Conservation (phyloP, 2,113 vertebrate species). For the Pavo muticus region DNA sequence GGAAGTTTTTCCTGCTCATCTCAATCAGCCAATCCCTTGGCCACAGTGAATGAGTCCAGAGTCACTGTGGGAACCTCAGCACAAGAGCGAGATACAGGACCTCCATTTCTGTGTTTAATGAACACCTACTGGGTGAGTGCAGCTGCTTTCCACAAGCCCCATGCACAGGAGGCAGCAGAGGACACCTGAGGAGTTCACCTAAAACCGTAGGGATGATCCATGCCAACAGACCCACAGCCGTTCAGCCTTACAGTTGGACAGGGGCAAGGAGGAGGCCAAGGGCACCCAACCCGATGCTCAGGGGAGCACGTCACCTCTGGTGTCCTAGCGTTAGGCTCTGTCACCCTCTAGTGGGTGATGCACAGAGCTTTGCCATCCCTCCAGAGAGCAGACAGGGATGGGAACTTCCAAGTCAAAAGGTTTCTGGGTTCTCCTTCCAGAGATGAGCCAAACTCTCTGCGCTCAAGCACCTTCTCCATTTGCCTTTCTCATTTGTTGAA, state of each 20-base stretch:
- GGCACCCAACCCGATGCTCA: not conserved
- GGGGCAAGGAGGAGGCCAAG: not conserved
- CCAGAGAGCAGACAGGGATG: not conserved
- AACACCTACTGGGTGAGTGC: not conserved
- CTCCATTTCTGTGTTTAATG: not conserved
- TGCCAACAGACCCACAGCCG: not conserved
- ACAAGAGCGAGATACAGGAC: not conserved
- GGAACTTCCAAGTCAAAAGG: not conserved
- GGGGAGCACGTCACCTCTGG: not conserved
- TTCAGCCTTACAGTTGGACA: not conserved
- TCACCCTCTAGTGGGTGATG: constrained; percentile 48
- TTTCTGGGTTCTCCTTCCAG: not conserved
- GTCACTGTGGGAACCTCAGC: not conserved
- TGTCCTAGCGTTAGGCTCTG: constrained; percentile 21
- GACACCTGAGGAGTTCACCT: not conserved
- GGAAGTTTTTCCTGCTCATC: not conserved
- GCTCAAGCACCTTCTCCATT: not conserved
- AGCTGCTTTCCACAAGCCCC: not conserved
- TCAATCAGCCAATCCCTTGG: not conserved
- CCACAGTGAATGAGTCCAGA: not conserved
- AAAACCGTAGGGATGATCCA: not conserved
- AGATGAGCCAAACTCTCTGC: not conserved
- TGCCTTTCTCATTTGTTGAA: not conserved
- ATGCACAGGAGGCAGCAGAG: not conserved
- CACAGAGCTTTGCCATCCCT: not conserved